Evolutionary conservation across 2,888 invertebrate species (phyloP), one percentile per base, ranked within the genome.

Genomic region (Malthinus flaveolus): DNA sequence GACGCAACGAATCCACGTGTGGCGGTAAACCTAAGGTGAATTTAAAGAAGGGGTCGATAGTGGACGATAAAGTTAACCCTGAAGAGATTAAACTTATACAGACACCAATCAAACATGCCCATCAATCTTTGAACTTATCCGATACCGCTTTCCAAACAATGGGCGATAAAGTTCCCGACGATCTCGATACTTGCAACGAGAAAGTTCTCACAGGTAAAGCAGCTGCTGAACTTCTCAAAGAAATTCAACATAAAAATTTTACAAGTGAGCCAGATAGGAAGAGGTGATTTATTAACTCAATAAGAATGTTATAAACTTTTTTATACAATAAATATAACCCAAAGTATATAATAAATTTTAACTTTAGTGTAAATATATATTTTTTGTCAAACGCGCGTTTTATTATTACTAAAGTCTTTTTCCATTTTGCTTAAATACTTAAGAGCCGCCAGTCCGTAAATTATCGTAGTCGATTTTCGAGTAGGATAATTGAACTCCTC

Each of bases 111-210:
- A 74, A 71, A 64, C 70, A 75, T 54, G 71, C 72, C 7, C 71
- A 71, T 51, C 60, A 69, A 32, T 59, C 70, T 2, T 51, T 71
- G 11, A 76, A 77, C 63, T 59, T 78, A 51, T 74, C 79, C 4
- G 80, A 81, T 61, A 70, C 66, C 31, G 77, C 75, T 1, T 78
- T 74, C 57, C 77, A 79, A 61, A 69, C 73, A 32, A 71, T 78
- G 68, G 80, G 80, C 4, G 80, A 80, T 68, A 66, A 70, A 34
- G 67, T 79, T 12, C 71, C 73, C 7, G 77, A 77, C 66, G 74
- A 71, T 1, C 45, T 79, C 11, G 79, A 79, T 70, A 68, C 72
- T 12, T 66, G 63, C 12, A 66, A 78, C 31, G 71, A 71, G 23
- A 72, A 71, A 56, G 68, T 75, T 35, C 65, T 66, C 10, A 71